Base-by-base conservation (phyloP, 2,888 invertebrate genomes). In the Phlogophora meticulosa region DNA sequence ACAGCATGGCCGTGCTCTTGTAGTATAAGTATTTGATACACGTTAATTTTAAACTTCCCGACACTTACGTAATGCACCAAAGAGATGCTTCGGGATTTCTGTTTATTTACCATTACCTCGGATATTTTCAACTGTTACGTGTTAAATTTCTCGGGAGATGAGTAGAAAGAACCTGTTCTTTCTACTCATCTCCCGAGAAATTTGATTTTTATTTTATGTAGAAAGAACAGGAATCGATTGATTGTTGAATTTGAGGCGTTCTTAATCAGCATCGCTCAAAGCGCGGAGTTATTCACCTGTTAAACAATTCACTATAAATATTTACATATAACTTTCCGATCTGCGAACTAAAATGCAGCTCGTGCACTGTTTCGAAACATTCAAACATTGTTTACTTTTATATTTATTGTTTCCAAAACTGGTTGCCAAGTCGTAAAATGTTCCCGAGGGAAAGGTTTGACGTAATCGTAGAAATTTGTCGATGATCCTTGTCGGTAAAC, bases 1-100 rank as follows among this genome's bases (percentile, higher is more conserved):
- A 91, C 90, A 76, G 65, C 53, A 17, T 61, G 74, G 72, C 78
- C 78, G 52, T 82, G 81, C 79, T 84, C 82, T 77, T 78, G 64
- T 74, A 49, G 56, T 55, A 56, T 57, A 70, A 48, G 43, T 43
- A 57, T 61, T 55, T 55, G 63, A 72, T 72, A 51, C 17, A 53
- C 43, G 75, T 53, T 58, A 10, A 42, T 66, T 75, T 63, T 66
- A 62, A 53, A 53, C 42, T 52, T 36, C 24, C 38, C 13, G 3
- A 2, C 20, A n/a, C 36, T 67, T 49, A 51, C 45, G 59, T 69
- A 52, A 74, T 7, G 7, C 22, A 20, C 7, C 7, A 42, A 34
- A n/a, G 22, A 49, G 32, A 53, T 17, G 15, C 7, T 22, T 53
- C 38, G 32, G 22, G 11, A 52, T 45, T 17, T 56, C 10, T 74